Evolutionary conservation across 2,113 vertebrate species (phyloP), one percentile per base, ranked within the genome.

Genomic region (Oxyruncus cristatus): DNA sequence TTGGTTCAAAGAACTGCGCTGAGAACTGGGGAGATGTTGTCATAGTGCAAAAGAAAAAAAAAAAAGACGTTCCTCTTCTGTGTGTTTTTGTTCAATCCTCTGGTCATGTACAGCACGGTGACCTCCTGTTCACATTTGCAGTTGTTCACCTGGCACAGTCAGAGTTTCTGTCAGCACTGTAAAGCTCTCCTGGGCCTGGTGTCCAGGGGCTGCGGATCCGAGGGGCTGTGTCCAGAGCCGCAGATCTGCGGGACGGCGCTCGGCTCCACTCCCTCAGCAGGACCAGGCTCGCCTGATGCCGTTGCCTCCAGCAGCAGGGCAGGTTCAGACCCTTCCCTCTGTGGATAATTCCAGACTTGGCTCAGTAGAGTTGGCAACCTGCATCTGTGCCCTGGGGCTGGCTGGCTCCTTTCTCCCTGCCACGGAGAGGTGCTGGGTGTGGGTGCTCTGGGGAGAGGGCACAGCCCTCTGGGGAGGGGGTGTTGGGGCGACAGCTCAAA

Each of bases 61-160:
- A 26, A 47, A 8, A 9, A 8, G 24, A 6, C 7, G 0, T 49
- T 65, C 3, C 47, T 52, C 9, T 30, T 6, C 22, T 28, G 0
- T 22, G 5, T 0, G 0, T 14, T 35, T 59, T 2, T 44, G n/a
- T 61, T 42, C 41, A 9, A 0, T 72, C 4, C 7, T 14, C 17
- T 0, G 12, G 22, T 28, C 21, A 2, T 0, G 9, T 3, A 11
- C 14, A 16, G 76, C 49, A 14, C 11, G 9, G 14, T 28, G 58
- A 7, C 7, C 21, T 3, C 6, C 80, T 0, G 0, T 9, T 32
- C 2, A 0, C 15, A 1, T 15, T 4, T 8, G 70, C 65, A 21
- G 14, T 11, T 9, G 1, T 12, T 42, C 15, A 0, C 6, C 30
- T 5, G 41, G 32, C 30, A 0, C 8, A 3, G 65, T 7, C 1